A percentile compares a stretch with the other conserved stretches of the same genome.
These are phyloP conservation scores for Sciaenops ocellatus DNA, from an alignment of 2,797 vertebrate genomes.

Conservation along the genomic window DNA sequence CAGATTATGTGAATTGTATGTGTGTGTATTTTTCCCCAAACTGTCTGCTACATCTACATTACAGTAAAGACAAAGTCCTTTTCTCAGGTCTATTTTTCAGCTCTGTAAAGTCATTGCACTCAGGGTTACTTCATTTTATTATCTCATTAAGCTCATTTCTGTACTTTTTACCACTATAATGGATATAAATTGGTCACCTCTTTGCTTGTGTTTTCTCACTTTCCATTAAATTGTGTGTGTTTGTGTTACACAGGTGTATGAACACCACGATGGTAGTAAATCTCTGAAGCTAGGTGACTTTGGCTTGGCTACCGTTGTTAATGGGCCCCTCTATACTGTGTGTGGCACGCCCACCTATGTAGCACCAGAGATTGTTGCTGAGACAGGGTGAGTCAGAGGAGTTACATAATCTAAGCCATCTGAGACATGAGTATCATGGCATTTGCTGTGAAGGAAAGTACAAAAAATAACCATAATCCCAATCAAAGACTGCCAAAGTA, in stretches of 20 bases:
- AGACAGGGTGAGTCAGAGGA: slow-evolving; percentile 89
- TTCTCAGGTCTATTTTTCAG: neutral
- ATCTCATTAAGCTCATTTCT: neutral
- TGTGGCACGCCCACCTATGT: slow-evolving; percentile 99
- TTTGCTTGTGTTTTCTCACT: neutral
- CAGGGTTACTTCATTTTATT: neutral
- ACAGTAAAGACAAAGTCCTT: neutral
- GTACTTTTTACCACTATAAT: neutral
- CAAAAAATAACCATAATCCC: neutral
- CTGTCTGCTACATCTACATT: neutral
- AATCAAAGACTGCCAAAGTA: neutral
- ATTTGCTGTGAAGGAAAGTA: neutral
- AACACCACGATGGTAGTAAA: slow-evolving; percentile 95
- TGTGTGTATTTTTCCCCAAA: neutral
- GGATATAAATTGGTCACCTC: neutral
- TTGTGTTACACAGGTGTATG: slow-evolving; percentile 88
- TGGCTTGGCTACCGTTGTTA: slow-evolving; percentile 94
- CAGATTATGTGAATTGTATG: neutral
- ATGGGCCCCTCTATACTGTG: slow-evolving; percentile 94
- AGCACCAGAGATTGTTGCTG: slow-evolving; percentile 96
- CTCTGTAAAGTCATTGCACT: neutral
- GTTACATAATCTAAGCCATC: neutral
- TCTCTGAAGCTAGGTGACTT: slow-evolving; percentile 97
- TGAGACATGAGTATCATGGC: neutral
- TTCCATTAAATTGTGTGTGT: slow-evolving; percentile 7